These are phyloP conservation scores for Notospermus geniculatus DNA, from an alignment of 1,140 invertebrate species.

Conservation along the genomic window DNA sequence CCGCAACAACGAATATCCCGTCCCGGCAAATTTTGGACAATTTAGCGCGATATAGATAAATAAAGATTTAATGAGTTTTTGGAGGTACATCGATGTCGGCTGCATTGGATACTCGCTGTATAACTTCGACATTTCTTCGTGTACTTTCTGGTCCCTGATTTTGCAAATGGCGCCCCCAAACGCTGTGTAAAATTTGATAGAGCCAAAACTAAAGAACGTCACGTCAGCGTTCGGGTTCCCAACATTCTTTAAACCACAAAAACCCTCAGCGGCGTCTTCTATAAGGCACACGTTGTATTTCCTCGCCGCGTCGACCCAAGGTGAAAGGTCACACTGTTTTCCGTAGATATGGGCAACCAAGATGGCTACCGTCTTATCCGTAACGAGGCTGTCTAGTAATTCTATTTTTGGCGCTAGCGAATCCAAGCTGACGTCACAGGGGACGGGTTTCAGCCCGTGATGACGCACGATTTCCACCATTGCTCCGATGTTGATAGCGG, in stretches of 20 bases:
- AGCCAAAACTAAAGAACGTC: constrained; percentile 54
- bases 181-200: constrained; percentile 53
- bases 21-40: constrained; percentile 36
- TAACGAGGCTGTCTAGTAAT: constrained; percentile 41
- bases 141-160: constrained; percentile 38
- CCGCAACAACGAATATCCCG: constrained; percentile 29
- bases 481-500: constrained; percentile 55
- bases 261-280: constrained; percentile 55
- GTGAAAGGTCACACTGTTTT: constrained; percentile 41
- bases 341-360: constrained; percentile 55
- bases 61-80: constrained; percentile 48
- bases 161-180: constrained; percentile 54
- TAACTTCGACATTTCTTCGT: constrained; percentile 36
- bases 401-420: constrained; percentile 46
- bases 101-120: constrained; percentile 40
- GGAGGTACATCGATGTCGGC: constrained; percentile 36
- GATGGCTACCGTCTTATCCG: constrained; percentile 49
- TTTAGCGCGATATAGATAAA: constrained; percentile 38
- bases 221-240: constrained; percentile 50
- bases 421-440: constrained; percentile 50
- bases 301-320: constrained; percentile 46
- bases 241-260: constrained; percentile 48
- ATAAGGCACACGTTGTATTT: constrained; percentile 41
- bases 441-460: constrained; percentile 44
- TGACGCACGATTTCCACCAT: constrained; percentile 46